Evolutionary conservation across 2,113 vertebrate species (phyloP), one percentile per base, ranked within the genome.

Genomic region (Calonectris borealis): DNA sequence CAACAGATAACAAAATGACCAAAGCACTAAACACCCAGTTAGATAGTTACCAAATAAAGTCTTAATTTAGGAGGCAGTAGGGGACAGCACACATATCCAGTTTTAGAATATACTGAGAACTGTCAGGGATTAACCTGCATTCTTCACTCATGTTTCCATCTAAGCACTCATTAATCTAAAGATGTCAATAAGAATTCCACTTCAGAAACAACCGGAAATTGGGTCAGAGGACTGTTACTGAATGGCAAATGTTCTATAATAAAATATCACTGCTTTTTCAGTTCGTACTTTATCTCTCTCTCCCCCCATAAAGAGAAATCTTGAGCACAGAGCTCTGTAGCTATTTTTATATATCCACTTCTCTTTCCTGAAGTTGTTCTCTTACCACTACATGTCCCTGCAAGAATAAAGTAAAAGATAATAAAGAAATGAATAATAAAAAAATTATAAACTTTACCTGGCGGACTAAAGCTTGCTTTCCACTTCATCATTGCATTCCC

Each of bases 401-500:
- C 29, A 60, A 55, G 42, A 78, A n/a, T 4, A 26, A 80, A 78
- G 13, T 18, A 25, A 89, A 89, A 60, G 7, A 7, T 21, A 51
- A 51, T 25, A 55, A 64, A 64, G 7, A 65, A 73, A 66, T 16
- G 0, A 29, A 16, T 11, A 16, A 36, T 3, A 7, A 10, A 55
- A 17, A 64, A 44, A 7, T 1, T 3, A 13, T 6, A 2, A 49
- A 26, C 2, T 84, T 83, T 95, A 99, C 99, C 99, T 98, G 99
- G 99, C 0, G 99, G 98, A n/a, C 86, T 97, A 88, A 99, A 99
- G 76, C 98, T 98, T 48, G 98, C 98, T 91, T 98, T 99, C 99
- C 99, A 99, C 34, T 98, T 98, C 97, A 96, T 98, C 90, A 95
- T 97, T 24, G 98, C 98, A 89, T 98, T 98, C 13, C 98, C 98